Conservation (phyloP, 2,113 vertebrate species). For the Tyrannus savana region DNA sequence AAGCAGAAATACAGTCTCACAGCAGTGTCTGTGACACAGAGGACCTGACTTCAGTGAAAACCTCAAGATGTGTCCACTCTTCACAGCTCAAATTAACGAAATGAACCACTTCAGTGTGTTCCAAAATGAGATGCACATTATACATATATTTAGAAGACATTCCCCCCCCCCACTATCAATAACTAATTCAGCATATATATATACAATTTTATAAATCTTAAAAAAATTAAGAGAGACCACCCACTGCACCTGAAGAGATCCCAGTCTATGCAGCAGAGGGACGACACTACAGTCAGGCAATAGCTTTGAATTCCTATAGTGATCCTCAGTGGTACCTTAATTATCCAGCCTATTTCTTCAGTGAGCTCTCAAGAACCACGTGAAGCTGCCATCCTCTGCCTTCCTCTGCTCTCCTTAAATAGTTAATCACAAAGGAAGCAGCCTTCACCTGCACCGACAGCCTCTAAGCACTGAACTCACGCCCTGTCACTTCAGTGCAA, state of each 20-base stretch:
- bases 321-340: neutral
- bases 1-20: neutral
- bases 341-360: neutral
- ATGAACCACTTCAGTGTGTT: neutral
- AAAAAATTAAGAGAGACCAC: neutral
- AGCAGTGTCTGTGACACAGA: neutral
- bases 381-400: neutral
- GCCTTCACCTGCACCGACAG: neutral
- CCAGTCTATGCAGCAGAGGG: neutral
- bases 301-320: neutral
- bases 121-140: neutral
- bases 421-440: slow-evolving; percentile 15
- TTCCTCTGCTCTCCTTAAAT: neutral
- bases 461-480: neutral
- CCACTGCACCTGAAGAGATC: neutral
- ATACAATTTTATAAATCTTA: neutral
- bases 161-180: neutral
- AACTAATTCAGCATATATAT: neutral
- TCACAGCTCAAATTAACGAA: neutral
- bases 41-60: neutral
- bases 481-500: neutral
- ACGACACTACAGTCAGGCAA: neutral
- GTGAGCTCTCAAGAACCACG: neutral
- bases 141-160: neutral
- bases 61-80: neutral